phyloP scores from a whole-genome alignment of 2,888 invertebrate species.

The Apantesis nais region DNA sequence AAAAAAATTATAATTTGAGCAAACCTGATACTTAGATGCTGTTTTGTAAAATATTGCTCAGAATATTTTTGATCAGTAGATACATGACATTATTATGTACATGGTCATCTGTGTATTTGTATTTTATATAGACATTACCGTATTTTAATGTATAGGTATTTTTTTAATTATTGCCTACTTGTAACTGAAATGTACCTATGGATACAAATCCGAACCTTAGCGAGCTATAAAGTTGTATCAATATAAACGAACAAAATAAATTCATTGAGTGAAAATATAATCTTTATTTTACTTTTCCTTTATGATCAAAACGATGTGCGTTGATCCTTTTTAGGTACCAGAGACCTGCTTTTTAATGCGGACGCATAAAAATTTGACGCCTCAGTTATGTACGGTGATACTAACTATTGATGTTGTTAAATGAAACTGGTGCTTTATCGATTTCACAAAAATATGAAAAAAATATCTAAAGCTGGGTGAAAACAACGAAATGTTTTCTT shows the following conservation, averaged over 20 bases:
- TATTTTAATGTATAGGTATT: conserved; percentile 67
- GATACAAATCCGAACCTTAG: conserved; percentile 60
- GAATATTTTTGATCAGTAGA: conserved; percentile 47
- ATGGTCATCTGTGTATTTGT: conserved; percentile 51
- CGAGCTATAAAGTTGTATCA: conserved; percentile 65
- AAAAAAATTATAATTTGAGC: conserved; percentile 19
- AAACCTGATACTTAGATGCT: conserved; percentile 31
- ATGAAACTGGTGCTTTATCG: not conserved
- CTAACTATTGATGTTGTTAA: not conserved
- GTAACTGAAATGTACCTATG: conserved; percentile 55
- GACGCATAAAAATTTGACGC: not conserved
- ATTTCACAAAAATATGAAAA: too few species aligned
- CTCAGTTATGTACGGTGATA: not conserved
- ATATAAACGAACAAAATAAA: conserved; percentile 58
- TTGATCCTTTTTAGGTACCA: not conserved
- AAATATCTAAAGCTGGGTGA: too few species aligned
- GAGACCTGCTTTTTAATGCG: not conserved
- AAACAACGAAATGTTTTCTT: too few species aligned
- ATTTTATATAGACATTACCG: conserved; percentile 68
- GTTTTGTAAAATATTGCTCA: conserved; percentile 52
- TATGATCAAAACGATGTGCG: too few species aligned
- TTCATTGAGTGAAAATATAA: conserved; percentile 54
- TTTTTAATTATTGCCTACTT: conserved; percentile 59
- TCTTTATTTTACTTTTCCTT: not conserved
- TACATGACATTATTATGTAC: conserved; percentile 31